phyloP scores from a whole-genome alignment of 1,140 invertebrate species.

The Bombus picipes region DNA sequence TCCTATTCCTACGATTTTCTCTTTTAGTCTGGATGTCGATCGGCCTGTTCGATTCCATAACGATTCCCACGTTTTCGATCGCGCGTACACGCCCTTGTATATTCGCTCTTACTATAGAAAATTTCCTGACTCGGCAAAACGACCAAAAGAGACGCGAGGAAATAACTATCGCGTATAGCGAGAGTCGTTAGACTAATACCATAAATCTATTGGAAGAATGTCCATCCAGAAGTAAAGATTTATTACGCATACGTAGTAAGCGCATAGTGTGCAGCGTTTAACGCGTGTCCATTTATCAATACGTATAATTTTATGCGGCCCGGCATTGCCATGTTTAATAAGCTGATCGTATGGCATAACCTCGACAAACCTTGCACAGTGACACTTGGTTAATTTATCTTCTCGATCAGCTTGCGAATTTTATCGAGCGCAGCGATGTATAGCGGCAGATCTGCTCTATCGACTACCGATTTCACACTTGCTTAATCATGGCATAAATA shows the following conservation, averaged over 20 bases:
- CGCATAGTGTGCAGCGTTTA: not conserved
- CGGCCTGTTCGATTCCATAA: not conserved
- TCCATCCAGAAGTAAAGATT: constrained; percentile 16
- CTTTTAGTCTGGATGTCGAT: not conserved
- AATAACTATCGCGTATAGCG: not conserved
- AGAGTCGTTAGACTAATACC: not conserved
- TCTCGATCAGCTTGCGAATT: not conserved
- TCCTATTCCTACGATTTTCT: constrained; percentile 31
- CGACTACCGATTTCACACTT: constrained; percentile 10
- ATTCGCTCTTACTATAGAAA: not conserved
- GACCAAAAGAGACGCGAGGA: not conserved
- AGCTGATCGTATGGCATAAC: not conserved
- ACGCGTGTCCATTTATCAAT: constrained; percentile 26
- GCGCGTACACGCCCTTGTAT: too few species aligned
- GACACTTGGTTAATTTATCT: constrained; percentile 28
- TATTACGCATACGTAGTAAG: constrained; percentile 4
- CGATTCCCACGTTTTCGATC: constrained; percentile 5
- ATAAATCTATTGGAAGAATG: constrained; percentile 26
- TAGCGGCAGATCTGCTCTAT: not conserved
- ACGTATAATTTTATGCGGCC: constrained; percentile 17
- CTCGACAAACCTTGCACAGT: not conserved
- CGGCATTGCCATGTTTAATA: constrained; percentile 30
- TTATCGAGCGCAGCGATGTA: not conserved
- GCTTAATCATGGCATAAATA: constrained; percentile 29
- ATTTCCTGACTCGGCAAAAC: not conserved